Conservation (phyloP, 2,888 invertebrate genomes). For the Lycaena phlaeas region DNA sequence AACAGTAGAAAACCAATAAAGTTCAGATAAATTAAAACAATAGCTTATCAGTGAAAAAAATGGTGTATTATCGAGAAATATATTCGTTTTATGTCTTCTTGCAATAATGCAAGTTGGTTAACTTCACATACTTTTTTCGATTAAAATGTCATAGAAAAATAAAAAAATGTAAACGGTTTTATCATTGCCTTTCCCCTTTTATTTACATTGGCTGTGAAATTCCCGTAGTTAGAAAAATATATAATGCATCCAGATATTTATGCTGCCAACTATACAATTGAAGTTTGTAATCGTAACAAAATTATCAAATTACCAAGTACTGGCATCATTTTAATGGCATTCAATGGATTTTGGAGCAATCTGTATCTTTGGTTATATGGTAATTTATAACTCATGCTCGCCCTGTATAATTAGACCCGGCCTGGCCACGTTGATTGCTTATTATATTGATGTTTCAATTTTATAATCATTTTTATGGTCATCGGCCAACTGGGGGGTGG, state of each 20-base stretch:
- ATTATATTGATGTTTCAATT: conserved; percentile 74
- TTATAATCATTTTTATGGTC: conserved; percentile 74
- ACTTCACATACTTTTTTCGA: no score
- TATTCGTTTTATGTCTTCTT: no score
- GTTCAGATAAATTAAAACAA: no score
- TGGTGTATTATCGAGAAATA: no score
- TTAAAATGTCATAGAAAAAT: no score
- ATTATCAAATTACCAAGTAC: conserved; percentile 1
- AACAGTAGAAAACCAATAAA: no score
- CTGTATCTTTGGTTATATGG: conserved; percentile 48
- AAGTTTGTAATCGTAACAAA: neutral
- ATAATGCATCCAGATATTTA: neutral
- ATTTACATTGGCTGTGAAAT: no score
- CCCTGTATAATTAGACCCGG: conserved; percentile 65
- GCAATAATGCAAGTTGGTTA: no score
- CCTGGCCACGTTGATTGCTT: conserved; percentile 64
- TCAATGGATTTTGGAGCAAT: conserved; percentile 41
- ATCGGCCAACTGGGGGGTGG: conserved; percentile 74
- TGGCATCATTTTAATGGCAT: conserved; percentile 5
- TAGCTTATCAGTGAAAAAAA: no score
- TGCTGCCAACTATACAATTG: neutral
- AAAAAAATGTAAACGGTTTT: no score
- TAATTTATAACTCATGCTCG: conserved; percentile 63
- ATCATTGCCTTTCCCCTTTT: no score
- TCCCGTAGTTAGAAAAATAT: no score